Base-by-base conservation (phyloP, 2,797 vertebrate species). In the Hozukius guyotensis region DNA sequence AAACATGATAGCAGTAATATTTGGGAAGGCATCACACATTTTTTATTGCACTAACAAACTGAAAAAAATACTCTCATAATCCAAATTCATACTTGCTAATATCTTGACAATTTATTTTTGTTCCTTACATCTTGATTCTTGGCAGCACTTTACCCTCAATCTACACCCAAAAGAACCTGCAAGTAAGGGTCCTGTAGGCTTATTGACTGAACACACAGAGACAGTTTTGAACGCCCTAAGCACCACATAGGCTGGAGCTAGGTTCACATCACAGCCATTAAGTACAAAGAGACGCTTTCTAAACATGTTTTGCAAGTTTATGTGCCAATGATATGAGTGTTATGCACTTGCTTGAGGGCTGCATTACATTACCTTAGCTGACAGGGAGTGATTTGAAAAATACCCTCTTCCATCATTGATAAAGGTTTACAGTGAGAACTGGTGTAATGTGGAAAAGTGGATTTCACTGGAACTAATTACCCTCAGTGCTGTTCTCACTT, bases 211-310 rank as follows among this genome's bases (percentile, higher is more conserved):
- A 84, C 77, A 83, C 86, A 92, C 87, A 38, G 68, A 90, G 84
- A 77, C 85, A 87, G 84, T 94, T 95, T 94, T 88, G 46, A 93
- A 85, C 4, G 85, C 87, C 87, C 53, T 72, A 24, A 89, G 92
- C 81, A 20, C 62, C 74, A 75, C 18, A 82, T 77, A 78, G 72
- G 56, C 66, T 78, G 24, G 31, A 73, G 78, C 78, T 38, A 68
- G 63, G 64, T 78, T 78, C 57, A 79, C 34, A 55, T 82, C 63
- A 66, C 16, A 59, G 61, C 59, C 59, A 80, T 38, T 1, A 81
- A 60, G 9, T 46, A 75, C 52, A 66, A 83, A 79, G 52, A 12
- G 52, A 75, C 2, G 0, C 65, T 80, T 87, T 86, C 42, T 72
- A 55, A 94, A 92, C 92, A 85, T 73, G 86, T 74, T 78, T 7